Evolutionary conservation across 2,888 invertebrate genomes (phyloP).

Genomic region (Agrochola circellaris): DNA sequence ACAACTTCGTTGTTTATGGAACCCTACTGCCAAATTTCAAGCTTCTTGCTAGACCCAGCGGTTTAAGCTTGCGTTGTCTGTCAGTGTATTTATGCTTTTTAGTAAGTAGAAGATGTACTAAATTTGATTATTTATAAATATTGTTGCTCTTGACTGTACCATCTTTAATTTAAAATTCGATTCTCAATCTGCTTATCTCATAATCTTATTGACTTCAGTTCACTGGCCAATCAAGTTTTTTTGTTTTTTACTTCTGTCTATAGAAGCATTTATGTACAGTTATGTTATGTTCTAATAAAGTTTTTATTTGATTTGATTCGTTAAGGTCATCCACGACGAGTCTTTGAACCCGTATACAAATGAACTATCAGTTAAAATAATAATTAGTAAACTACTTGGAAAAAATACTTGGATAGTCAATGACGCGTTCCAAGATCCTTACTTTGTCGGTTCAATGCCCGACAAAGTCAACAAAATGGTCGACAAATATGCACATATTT

Average conservation of each 20-base stretch:
- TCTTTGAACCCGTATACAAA: slow-evolving; percentile 18
- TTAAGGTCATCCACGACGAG: slow-evolving; percentile 7
- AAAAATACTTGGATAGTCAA: not conserved
- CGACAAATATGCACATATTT: slow-evolving; percentile 11
- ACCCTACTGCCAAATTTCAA: not conserved
- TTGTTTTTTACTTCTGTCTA: not conserved
- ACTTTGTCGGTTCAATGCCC: slow-evolving; percentile 25
- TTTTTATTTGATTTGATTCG: not conserved
- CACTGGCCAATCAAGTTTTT: slow-evolving; percentile 18
- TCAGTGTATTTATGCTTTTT: not conserved
- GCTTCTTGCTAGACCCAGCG: not conserved
- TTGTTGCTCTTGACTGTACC: no score
- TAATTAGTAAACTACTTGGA: not conserved
- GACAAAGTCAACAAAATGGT: not conserved
- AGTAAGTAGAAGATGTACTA: not conserved
- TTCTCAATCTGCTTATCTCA: not conserved
- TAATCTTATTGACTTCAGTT: not conserved
- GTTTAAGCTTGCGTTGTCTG: not conserved
- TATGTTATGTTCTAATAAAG: slow-evolving; percentile 26
- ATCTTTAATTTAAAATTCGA: not conserved
- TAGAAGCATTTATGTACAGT: slow-evolving; percentile 19
- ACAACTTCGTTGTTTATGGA: not conserved
- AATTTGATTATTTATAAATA: no score
- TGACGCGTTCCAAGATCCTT: not conserved
- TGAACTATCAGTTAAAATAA: not conserved